Evolutionary conservation across 2,797 vertebrate genomes (phyloP), one percentile per base, ranked within the genome.

Genomic region (Gallinago stenura): DNA sequence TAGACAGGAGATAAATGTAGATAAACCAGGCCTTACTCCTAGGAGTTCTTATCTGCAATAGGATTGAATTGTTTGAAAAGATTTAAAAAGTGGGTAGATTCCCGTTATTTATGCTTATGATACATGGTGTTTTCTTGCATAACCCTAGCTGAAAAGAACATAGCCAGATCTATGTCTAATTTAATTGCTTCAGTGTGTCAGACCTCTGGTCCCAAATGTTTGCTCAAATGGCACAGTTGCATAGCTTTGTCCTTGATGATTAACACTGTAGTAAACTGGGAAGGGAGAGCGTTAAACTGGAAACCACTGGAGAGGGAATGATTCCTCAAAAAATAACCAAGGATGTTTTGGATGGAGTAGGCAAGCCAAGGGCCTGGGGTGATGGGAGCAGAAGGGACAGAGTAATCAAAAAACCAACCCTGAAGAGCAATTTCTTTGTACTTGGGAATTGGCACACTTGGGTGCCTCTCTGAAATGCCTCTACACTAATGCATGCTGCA

Each of bases 1-100:
- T 35, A 92, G 66, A 81, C 31, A 92, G 53, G 54, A 96, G 80
- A 97, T 96, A 97, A 97, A 94, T 94, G 94, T 26, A 78, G 83
- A 95, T 71, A 73, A 95, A 97, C 69, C n/a, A 95, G 92, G 31
- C 28, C 26, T 84, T 69, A 9, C 21, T 87, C 7, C 41, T 77
- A n/a, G 48, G 70, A 88, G 13, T 58, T 82, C 76, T 79, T 94
- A 58, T 75, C 85, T 94, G n/a, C 10, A 71, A 43, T 45, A 68
- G 28, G 35, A 88, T 57, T 89, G 86, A 70, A 8, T 22, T 87
- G n/a, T 53, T 72, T 68, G 24, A 31, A 60, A 56, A 62, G 10
- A 25, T 31, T 30, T 30, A 15, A 66, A 58, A n/a, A 62, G n/a
- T 6, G 1, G 7, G 35, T n/a, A 33, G 8, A 33, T 73, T 57